Evolutionary conservation across 2,113 vertebrate species (phyloP).

Genomic region (Platysternon megacephalum): DNA sequence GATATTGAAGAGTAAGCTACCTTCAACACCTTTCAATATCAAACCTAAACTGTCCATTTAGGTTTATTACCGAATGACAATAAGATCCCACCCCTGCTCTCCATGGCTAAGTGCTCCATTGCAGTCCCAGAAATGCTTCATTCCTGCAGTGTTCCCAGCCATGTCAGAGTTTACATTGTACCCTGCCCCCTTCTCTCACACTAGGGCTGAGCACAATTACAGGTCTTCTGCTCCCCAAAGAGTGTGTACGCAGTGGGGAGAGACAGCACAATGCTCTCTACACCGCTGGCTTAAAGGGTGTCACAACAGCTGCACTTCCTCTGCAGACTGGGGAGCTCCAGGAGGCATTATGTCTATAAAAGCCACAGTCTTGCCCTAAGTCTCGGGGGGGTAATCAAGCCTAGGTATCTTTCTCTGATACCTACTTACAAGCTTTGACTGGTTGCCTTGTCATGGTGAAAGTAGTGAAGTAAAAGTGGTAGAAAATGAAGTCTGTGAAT

Average conservation of each 20-base stretch:
- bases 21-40: not conserved
- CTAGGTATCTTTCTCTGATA: not conserved
- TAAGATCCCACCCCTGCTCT: not conserved
- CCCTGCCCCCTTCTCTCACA: not conserved
- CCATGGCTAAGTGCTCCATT: not conserved
- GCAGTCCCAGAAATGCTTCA: not conserved
- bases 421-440: not conserved
- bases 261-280: fast-evolving
- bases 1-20: not conserved
- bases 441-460: not conserved
- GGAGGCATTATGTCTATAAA: not conserved
- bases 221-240: not conserved
- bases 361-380: not conserved
- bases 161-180: not conserved
- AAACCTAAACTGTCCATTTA: not conserved
- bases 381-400: not conserved
- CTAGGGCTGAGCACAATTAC: not conserved
- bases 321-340: not conserved
- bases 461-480: not conserved
- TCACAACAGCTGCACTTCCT: not conserved
- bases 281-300: not conserved
- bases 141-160: not conserved
- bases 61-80: not conserved
- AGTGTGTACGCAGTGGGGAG: not conserved
- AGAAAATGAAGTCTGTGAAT: not conserved